Conservation (phyloP, 2,797 vertebrate genomes). For the Pantherophis alleghaniensis region DNA sequence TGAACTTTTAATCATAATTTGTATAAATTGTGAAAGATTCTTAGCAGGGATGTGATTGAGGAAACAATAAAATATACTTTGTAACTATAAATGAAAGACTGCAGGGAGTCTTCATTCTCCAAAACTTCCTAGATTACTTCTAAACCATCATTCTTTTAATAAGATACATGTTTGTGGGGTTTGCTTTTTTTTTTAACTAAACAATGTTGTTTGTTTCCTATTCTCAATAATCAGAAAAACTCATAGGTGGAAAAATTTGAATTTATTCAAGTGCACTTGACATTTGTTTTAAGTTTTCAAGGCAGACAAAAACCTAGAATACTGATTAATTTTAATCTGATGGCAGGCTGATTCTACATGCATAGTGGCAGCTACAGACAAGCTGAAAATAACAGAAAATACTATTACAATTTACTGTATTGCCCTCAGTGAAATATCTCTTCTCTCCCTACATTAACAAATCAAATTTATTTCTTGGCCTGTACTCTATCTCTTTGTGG, state of each 20-base stretch:
- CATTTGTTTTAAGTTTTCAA: neutral
- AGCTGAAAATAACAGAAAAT: slow-evolving; percentile 1
- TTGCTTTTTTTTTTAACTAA: neutral
- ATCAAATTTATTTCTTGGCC: slow-evolving; percentile 32
- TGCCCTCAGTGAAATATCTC: slow-evolving; percentile 3
- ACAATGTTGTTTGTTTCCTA: neutral
- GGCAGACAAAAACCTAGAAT: neutral
- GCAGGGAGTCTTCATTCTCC: neutral
- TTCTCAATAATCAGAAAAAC: neutral
- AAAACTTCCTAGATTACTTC: neutral
- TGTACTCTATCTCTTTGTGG: slow-evolving; percentile 9
- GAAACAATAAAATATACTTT: neutral
- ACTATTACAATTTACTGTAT: neutral
- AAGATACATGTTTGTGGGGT: neutral
- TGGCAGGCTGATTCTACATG: neutral
- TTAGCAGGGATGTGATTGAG: neutral
- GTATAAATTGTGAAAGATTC: neutral
- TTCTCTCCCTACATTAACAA: slow-evolving; percentile 7
- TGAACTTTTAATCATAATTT: neutral
- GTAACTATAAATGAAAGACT: neutral
- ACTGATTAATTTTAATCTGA: slow-evolving; percentile 1
- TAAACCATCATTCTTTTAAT: neutral
- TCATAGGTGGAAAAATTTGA: neutral
- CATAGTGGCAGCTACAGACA: neutral
- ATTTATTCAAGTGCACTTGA: neutral